Percentiles rank a stretch among this genome's conserved stretches.
Conservation (phyloP, 2,797 vertebrate genomes). For the Diplodus puntazzo region DNA sequence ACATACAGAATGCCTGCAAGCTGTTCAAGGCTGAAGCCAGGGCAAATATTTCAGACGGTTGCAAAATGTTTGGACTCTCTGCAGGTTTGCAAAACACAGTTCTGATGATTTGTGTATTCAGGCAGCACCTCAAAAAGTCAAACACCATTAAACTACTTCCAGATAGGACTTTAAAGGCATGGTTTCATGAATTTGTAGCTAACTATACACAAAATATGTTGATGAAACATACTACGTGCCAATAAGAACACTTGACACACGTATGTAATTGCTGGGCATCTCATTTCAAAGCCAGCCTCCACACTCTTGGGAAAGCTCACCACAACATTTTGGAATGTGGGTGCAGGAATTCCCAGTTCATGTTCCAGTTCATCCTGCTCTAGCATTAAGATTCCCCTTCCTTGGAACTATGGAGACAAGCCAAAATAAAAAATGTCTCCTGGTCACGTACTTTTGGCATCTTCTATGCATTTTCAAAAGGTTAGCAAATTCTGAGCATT, state of each 20-base stretch:
- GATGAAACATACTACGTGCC: background rate
- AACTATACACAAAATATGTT: background rate
- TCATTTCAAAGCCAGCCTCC: background rate
- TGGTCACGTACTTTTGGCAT: too few species aligned
- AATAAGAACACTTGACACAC: background rate
- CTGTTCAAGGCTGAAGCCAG: conserved; percentile 16
- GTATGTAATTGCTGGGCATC: background rate
- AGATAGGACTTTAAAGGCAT: background rate
- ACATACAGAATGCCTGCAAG: background rate
- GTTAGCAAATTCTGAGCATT: background rate
- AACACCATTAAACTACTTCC: background rate
- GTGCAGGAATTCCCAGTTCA: background rate
- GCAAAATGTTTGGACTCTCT: conserved; percentile 26
- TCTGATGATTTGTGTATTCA: conserved; percentile 35
- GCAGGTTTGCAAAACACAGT: conserved; percentile 17
- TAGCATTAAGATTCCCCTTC: too few species aligned
- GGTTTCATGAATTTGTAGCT: background rate
- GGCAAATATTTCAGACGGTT: conserved; percentile 28
- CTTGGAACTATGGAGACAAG: background rate
- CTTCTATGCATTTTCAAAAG: background rate
- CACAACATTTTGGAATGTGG: background rate
- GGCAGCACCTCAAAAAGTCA: conserved; percentile 11
- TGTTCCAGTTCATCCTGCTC: background rate
- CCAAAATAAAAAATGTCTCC: background rate
- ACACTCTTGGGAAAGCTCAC: background rate